Evolutionary conservation across 2,113 vertebrate species (phyloP).

Genomic region (Gavia stellata): DNA sequence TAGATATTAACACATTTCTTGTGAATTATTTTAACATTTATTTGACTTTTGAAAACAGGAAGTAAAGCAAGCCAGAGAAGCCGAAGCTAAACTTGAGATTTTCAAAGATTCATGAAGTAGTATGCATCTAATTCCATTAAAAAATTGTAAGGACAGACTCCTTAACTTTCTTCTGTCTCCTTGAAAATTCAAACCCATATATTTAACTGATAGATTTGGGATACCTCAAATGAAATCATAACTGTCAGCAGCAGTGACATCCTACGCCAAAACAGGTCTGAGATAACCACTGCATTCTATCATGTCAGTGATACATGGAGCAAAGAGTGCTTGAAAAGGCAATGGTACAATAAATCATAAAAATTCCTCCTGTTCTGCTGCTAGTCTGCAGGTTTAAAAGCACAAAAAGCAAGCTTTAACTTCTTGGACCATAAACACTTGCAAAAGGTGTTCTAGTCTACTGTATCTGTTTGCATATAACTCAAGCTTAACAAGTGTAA

Average conservation of each 20-base stretch:
- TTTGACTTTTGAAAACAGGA: neutral
- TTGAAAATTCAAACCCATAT: neutral
- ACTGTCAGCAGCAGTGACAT: neutral
- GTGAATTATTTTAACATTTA: neutral
- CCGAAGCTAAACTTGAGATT: neutral
- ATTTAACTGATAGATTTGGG: neutral
- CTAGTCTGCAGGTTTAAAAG: neutral
- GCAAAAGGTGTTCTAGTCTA: neutral
- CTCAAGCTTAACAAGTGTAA: neutral
- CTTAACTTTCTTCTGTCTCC: neutral
- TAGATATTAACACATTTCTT: neutral
- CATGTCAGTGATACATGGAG: neutral
- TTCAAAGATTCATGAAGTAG: neutral
- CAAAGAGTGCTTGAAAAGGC: neutral
- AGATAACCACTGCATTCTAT: neutral
- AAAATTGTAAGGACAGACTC: neutral
- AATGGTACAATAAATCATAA: conserved; percentile 20
- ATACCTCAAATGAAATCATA: neutral
- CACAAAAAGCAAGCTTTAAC: neutral
- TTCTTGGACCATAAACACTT: neutral
- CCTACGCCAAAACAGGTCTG: neutral
- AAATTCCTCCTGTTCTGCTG: neutral
- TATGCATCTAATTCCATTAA: neutral
- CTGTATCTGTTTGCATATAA: neutral
- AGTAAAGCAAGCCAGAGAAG: neutral